A percentile compares a stretch with the other conserved stretches of the same genome.
Conservation (phyloP, 2,113 vertebrate species). For the Ceyx cyanopectus region DNA sequence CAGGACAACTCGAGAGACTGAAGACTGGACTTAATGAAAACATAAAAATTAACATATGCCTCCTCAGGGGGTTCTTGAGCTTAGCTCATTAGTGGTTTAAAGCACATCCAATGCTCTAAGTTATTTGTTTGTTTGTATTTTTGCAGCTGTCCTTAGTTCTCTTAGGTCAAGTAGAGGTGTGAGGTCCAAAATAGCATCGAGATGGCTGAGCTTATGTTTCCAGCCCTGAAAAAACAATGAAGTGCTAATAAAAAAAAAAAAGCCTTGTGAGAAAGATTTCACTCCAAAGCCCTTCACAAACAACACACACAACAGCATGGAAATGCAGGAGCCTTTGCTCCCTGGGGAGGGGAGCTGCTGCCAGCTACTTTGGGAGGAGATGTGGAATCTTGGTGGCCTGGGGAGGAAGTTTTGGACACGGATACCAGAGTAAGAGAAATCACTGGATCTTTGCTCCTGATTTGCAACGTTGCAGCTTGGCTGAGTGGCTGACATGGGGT, state of each 20-base stretch:
- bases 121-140: conserved; percentile 74
- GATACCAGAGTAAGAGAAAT: background rate
- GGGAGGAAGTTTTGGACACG: background rate
- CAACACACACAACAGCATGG: background rate
- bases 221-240: conserved; percentile 72
- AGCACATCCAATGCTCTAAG: conserved; percentile 43
- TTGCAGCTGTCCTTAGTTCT: conserved; percentile 73
- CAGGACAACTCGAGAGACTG: background rate
- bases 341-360: background rate
- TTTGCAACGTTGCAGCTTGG: background rate
- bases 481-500: fast-evolving
- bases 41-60: conserved; percentile 56
- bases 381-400: background rate
- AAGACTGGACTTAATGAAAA: conserved; percentile 58
- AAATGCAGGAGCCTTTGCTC: conserved; percentile 25
- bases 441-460: background rate
- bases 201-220: conserved; percentile 56
- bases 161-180: conserved; percentile 67
- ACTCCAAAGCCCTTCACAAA: conserved; percentile 21
- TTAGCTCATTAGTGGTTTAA: conserved; percentile 59
- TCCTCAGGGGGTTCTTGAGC: conserved; percentile 32
- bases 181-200: conserved; percentile 65
- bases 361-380: conserved; percentile 58
- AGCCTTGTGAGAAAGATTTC: conserved; percentile 34
- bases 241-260: conserved; percentile 48